These are phyloP conservation scores for Gortyna flavago DNA, from an alignment of 2,888 invertebrate genomes.

Conservation along the genomic window DNA sequence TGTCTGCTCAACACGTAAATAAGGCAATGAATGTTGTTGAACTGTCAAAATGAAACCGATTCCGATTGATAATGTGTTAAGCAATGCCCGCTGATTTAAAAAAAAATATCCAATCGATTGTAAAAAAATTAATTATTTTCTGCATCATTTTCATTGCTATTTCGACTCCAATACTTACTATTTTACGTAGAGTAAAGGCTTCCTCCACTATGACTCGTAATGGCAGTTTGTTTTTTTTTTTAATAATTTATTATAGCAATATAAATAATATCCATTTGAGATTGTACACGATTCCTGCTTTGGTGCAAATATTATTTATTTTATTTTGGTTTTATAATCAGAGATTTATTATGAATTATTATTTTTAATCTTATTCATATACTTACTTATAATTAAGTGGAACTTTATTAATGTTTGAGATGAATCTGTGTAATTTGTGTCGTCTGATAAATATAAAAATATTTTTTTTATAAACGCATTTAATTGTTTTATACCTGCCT, in stretches of 20 bases:
- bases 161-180: slow-evolving; percentile 18
- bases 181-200: slow-evolving; percentile 11
- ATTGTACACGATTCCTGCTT: slow-evolving; percentile 41
- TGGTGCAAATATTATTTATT: slow-evolving; percentile 54
- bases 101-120: not conserved
- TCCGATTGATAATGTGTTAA: too few relatives aligned
- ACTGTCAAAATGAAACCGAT: too few relatives aligned
- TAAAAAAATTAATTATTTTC: not conserved
- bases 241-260: not conserved
- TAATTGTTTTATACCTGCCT: not conserved
- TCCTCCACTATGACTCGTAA: slow-evolving; percentile 10
- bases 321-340: slow-evolving; percentile 25
- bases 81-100: too few relatives aligned
- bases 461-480: slow-evolving; percentile 24
- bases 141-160: not conserved
- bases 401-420: slow-evolving; percentile 45
- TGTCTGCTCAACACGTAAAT: too few relatives aligned
- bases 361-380: slow-evolving; percentile 38
- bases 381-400: slow-evolving; percentile 20
- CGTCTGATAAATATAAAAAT: slow-evolving; percentile 57
- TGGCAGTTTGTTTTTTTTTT: slow-evolving; percentile 33
- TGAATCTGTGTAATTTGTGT: slow-evolving; percentile 53
- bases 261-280: slow-evolving; percentile 28
- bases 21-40: too few relatives aligned
- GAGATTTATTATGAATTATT: slow-evolving; percentile 41